A percentile compares a stretch with the other conserved stretches of the same genome.
These are phyloP conservation scores for Hydrocynus forskahlii DNA, from an alignment of 2,797 vertebrate species.

Conservation along the genomic window DNA sequence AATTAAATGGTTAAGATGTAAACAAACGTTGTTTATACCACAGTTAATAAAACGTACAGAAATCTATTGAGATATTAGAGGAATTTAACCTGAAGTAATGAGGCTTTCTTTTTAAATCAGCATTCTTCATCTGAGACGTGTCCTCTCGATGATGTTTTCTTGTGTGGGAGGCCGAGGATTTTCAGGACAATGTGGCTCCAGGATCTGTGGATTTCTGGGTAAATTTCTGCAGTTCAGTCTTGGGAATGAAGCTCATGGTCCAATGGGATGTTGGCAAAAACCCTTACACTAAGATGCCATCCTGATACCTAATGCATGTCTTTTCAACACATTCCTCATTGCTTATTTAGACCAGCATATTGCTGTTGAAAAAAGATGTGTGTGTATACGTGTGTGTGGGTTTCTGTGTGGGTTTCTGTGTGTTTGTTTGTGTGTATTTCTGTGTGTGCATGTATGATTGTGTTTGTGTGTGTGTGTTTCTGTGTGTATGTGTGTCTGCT, in stretches of 20 bases:
- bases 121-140: not conserved
- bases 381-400: too few relatives aligned
- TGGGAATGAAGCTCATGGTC: constrained; percentile 72
- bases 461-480: too few relatives aligned
- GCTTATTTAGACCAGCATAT: not conserved
- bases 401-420: too few relatives aligned
- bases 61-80: not conserved
- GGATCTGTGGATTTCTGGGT: constrained; percentile 71
- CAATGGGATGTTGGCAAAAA: not conserved
- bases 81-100: not conserved
- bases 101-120: constrained; percentile 20
- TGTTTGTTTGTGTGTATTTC: too few relatives aligned
- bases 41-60: not conserved
- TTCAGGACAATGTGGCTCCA: constrained; percentile 62
- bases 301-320: not conserved
- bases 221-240: constrained; percentile 74
- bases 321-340: too few relatives aligned
- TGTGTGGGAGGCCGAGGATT: constrained; percentile 59
- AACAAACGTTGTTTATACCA: too few relatives aligned
- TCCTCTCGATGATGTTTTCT: not conserved
- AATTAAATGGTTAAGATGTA: too few relatives aligned
- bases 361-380: too few relatives aligned
- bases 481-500: not conserved
- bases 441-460: too few relatives aligned
- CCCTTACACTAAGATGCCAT: constrained; percentile 47